Evolutionary conservation across 2,888 invertebrate species (phyloP).

Genomic region (Drosophila macrospina): DNA sequence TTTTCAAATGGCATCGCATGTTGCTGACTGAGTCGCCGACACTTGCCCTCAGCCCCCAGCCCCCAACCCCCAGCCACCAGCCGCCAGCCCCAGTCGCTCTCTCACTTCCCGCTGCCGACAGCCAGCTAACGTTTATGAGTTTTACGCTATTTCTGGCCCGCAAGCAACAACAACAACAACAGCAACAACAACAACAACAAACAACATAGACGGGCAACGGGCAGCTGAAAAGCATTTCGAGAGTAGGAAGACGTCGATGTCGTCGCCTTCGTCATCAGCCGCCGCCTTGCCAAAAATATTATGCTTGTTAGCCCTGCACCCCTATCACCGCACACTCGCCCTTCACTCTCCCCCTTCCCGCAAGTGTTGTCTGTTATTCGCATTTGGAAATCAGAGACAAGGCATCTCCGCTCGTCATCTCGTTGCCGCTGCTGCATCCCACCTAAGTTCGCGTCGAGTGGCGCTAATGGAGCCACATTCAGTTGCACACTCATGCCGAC

Average conservation of each 20-base stretch:
- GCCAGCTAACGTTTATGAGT: slow-evolving; percentile 72
- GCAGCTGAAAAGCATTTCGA: slow-evolving; percentile 70
- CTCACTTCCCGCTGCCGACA: not conserved
- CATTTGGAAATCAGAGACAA: slow-evolving; percentile 67
- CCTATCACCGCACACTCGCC: not conserved
- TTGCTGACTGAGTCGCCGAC: slow-evolving; percentile 53
- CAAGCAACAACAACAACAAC: slow-evolving; percentile 61
- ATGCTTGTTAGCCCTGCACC: slow-evolving; percentile 65
- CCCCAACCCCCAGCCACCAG: slow-evolving; percentile 1
- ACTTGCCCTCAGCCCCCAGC: slow-evolving; percentile 16
- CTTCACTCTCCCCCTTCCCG: not conserved
- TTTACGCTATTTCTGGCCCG: slow-evolving; percentile 79
- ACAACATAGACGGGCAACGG: slow-evolving; percentile 35
- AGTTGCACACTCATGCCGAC: slow-evolving; percentile 25
- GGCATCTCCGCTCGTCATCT: slow-evolving; percentile 9
- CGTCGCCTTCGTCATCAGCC: slow-evolving; percentile 59
- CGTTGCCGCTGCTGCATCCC: slow-evolving; percentile 2
- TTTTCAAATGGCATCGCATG: slow-evolving; percentile 79
- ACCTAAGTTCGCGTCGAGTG: slow-evolving; percentile 51
- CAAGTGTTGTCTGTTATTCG: slow-evolving; percentile 55
- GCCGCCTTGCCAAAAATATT: slow-evolving; percentile 71
- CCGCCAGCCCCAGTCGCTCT: not conserved
- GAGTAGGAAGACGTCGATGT: slow-evolving; percentile 66
- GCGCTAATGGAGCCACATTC: slow-evolving; percentile 58
- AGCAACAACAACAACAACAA: slow-evolving; percentile 51